These are phyloP conservation scores for Atrina japonica DNA, from an alignment of 2,888 invertebrate genomes.

Conservation along the genomic window DNA sequence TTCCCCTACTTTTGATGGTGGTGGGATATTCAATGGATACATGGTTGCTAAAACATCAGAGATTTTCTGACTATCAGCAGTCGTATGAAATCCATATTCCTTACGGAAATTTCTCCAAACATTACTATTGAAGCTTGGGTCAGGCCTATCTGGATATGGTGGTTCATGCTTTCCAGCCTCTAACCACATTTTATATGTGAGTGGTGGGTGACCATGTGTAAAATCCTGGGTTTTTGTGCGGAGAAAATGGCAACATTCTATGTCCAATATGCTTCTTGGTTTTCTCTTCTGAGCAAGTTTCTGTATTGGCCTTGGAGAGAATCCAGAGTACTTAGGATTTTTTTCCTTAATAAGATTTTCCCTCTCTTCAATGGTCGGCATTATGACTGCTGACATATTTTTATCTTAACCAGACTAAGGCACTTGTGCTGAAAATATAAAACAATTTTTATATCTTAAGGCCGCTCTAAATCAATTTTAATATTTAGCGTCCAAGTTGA, in stretches of 20 bases:
- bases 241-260: constrained; percentile 78
- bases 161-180: constrained; percentile 79
- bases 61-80: constrained; percentile 71
- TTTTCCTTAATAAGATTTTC: constrained; percentile 68
- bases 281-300: constrained; percentile 63
- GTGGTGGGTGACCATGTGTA: constrained; percentile 64
- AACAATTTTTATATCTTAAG: no score
- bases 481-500: no score
- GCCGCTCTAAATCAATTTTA: no score
- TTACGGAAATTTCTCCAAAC: constrained; percentile 79
- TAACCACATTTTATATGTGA: constrained; percentile 77
- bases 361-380: constrained; percentile 74
- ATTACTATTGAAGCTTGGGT: constrained; percentile 78
- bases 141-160: constrained; percentile 71
- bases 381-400: constrained; percentile 31
- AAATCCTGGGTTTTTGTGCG: constrained; percentile 64
- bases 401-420: not conserved
- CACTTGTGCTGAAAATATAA: not conserved
- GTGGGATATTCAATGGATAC: constrained; percentile 79
- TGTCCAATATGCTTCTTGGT: constrained; percentile 72
- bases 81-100: constrained; percentile 72
- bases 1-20: constrained; percentile 76
- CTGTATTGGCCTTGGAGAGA: constrained; percentile 74
- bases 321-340: constrained; percentile 70
- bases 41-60: constrained; percentile 77